Conservation (phyloP, 1,140 invertebrate species). For the Camponotus pennsylvanicus region DNA sequence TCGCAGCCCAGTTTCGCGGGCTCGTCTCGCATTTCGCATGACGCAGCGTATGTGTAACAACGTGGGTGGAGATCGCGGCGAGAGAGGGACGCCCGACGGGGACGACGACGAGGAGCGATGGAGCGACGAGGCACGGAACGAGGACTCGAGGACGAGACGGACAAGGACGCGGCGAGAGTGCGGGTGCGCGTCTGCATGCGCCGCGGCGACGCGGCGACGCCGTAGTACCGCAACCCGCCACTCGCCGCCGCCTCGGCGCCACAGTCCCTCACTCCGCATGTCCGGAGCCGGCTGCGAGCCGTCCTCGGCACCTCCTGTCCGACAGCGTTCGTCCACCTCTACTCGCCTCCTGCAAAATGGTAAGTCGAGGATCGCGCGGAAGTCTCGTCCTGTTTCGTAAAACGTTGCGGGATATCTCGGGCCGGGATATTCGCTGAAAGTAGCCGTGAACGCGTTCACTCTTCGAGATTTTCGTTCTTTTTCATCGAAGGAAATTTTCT, state of each 20-base stretch:
- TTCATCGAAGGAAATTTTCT: too few species aligned
- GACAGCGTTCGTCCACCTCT: slow-evolving; percentile 59
- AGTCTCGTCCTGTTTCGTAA: not conserved
- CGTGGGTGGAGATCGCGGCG: slow-evolving; percentile 5
- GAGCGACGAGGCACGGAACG: not conserved
- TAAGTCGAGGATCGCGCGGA: slow-evolving; percentile 65
- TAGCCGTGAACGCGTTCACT: too few species aligned
- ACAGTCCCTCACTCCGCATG: slow-evolving; percentile 84
- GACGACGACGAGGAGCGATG: not conserved
- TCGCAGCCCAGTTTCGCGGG: slow-evolving; percentile 16
- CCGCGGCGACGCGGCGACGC: slow-evolving; percentile 73
- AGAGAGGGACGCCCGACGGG: not conserved
- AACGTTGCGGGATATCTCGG: not conserved
- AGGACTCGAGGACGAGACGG: not conserved
- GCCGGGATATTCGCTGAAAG: too few species aligned
- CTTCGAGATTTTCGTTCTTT: too few species aligned
- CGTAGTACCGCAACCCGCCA: slow-evolving; percentile 78
- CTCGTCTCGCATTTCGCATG: slow-evolving; percentile 29
- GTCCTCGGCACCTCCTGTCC: slow-evolving; percentile 61
- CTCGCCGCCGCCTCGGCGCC: slow-evolving; percentile 72
- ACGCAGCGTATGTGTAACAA: slow-evolving; percentile 5
- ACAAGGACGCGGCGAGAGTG: slow-evolving; percentile 58
- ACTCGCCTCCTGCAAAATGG: slow-evolving; percentile 76
- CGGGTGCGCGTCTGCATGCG: slow-evolving; percentile 82
- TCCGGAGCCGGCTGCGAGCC: slow-evolving; percentile 81